Evolutionary conservation across 1,140 invertebrate genomes (phyloP).

Genomic region (Hesperophylax magnus): DNA sequence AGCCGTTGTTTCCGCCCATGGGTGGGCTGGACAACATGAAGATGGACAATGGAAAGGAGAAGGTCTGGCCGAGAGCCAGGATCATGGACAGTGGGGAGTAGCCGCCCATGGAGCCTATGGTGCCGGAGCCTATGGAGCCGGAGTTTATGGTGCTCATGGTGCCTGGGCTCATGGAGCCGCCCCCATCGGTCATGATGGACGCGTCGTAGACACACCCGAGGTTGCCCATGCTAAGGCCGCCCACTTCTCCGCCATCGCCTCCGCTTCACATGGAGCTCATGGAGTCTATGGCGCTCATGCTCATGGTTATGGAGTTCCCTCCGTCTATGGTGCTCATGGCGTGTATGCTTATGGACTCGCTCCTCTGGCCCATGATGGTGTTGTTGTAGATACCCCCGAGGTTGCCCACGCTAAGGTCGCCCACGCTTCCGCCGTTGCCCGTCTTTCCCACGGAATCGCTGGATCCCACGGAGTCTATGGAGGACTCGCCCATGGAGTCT

Average conservation of each 20-base stretch:
- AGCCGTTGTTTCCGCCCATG: slow-evolving; percentile 57
- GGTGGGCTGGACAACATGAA: slow-evolving; percentile 66
- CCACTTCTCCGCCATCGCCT: slow-evolving; percentile 65
- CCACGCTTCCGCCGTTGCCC: slow-evolving; percentile 64
- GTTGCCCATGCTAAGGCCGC: slow-evolving; percentile 68
- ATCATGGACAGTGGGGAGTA: slow-evolving; percentile 32
- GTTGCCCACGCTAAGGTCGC: slow-evolving; percentile 68
- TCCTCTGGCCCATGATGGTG: slow-evolving; percentile 47
- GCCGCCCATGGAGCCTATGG: background rate
- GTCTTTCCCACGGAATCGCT: slow-evolving; percentile 56
- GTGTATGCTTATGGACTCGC: slow-evolving; percentile 12
- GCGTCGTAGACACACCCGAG: slow-evolving; percentile 66
- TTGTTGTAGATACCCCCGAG: slow-evolving; percentile 64
- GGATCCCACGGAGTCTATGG: slow-evolving; percentile 50
- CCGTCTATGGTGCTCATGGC: slow-evolving; percentile 57
- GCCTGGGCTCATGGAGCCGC: slow-evolving; percentile 25
- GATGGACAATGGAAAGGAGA: slow-evolving; percentile 62
- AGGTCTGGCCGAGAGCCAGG: slow-evolving; percentile 47
- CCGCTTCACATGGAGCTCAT: slow-evolving; percentile 59
- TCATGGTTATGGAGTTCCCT: slow-evolving; percentile 60
- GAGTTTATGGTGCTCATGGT: slow-evolving; percentile 35
- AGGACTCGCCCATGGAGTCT: slow-evolving; percentile 8
- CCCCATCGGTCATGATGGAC: slow-evolving; percentile 59
- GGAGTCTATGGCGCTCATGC: slow-evolving; percentile 47
- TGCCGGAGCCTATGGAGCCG: slow-evolving; percentile 52